Base-by-base conservation (phyloP, 1,140 invertebrate species). In the Oreohelix idahoensis region DNA sequence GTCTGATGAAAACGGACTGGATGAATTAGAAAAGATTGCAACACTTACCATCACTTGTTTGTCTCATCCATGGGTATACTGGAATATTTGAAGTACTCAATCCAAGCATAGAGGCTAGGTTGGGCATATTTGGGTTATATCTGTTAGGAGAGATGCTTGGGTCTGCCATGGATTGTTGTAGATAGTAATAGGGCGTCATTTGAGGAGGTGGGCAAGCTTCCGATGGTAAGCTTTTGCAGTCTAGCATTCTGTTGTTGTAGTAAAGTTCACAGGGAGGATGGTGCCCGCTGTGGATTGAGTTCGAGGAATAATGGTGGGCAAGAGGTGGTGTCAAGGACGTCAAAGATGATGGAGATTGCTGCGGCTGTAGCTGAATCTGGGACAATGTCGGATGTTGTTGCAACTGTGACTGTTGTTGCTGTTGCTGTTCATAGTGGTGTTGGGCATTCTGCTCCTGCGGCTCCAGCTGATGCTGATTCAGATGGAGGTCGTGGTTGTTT, bases 1-100 rank as follows among this genome's bases (percentile, higher is more conserved):
- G n/a, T n/a, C n/a, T n/a, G n/a, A n/a, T n/a, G n/a, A n/a, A 45
- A 45, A 8, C 15, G 42, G 5, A 45, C 5, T 45, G 42, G 5
- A 45, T 45, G 42, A 8, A 8, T 45, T 45, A 20, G 1, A 4
- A 71, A 49, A 23, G n/a, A 36, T 36, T 42, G 35, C n/a, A 29
- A 42, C 29, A 84, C 88, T 85, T 84, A 89, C 88, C 88, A 76
- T 84, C 86, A 58, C 85, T 89, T 32, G 87, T 84, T 17, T 87
- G 86, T 53, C 97, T 95, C 97, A 98, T 98, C 97, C 97, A 98
- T 84, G 97, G 97, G 93, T 98, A 98, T 81, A 98, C 86, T 32
- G 87, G 86, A 53, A 89, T 81, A 76, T 87, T 89, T 71, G 87
- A 85, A 17, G 84, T 71, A 17, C 73, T 42, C 84, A 87, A 86